These are phyloP conservation scores for Cynoglossus semilaevis DNA, from an alignment of 2,113 vertebrate species.

Conservation along the genomic window DNA sequence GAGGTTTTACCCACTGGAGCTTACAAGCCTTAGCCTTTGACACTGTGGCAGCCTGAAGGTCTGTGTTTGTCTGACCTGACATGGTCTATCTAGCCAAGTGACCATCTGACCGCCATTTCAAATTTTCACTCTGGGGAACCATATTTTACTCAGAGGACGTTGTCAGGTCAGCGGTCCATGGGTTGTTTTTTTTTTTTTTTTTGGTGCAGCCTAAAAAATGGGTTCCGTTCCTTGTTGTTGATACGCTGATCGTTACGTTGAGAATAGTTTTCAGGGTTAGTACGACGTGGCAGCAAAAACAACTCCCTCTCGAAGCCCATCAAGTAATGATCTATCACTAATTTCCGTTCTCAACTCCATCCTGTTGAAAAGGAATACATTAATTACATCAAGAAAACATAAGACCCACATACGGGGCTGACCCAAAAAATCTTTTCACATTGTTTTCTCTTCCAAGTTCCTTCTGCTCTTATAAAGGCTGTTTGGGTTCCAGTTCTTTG, in stretches of 20 bases:
- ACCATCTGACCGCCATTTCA: conserved; percentile 16
- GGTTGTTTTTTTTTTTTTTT: no score
- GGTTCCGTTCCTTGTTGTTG: neutral
- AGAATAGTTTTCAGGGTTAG: neutral
- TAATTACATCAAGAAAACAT: no score
- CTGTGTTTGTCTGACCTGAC: conserved; percentile 59
- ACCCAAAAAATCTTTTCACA: no score
- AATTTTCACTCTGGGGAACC: conserved; percentile 7
- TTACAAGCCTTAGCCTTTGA: conserved; percentile 45
- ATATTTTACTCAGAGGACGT: neutral
- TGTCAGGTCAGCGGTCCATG: neutral
- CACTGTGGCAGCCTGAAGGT: conserved; percentile 26
- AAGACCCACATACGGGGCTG: no score
- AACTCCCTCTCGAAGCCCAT: no score
- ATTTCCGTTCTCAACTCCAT: no score
- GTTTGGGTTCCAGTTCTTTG: no score
- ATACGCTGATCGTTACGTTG: neutral
- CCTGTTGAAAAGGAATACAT: no score
- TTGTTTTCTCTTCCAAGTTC: no score
- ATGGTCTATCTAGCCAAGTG: conserved; percentile 32
- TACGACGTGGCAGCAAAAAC: neutral
- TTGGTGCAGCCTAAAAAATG: neutral
- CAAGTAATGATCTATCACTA: no score
- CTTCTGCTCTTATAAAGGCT: no score
- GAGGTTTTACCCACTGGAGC: conserved; percentile 23